Conservation (phyloP, 1,140 invertebrate species). For the Drosophila kurseongensis region DNA sequence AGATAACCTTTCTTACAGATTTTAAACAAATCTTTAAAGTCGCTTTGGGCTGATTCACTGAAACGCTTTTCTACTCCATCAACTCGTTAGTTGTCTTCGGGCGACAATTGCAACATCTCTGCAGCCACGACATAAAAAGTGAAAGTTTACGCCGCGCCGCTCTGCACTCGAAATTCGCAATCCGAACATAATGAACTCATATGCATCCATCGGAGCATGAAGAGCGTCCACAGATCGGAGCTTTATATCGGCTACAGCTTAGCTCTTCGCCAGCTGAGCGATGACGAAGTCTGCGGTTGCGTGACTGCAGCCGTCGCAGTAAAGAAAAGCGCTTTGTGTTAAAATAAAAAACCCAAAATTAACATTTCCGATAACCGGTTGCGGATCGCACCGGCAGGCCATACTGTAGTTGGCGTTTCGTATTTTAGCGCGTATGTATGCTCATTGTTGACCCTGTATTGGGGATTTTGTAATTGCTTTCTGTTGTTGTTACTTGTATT, state of each 20-base stretch:
- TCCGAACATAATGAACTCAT: conserved; percentile 51
- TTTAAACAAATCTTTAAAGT: conserved; percentile 2
- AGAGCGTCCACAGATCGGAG: conserved; percentile 25
- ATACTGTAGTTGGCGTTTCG: conserved; percentile 47
- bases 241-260: conserved; percentile 15
- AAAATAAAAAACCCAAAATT: conserved; percentile 61
- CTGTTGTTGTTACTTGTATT: conserved; percentile 5
- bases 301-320: conserved; percentile 52
- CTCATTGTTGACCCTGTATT: conserved; percentile 67
- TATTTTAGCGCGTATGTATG: conserved; percentile 45
- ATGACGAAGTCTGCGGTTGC: conserved; percentile 60
- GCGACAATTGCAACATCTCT: conserved; percentile 55
- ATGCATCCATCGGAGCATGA: conserved; percentile 62
- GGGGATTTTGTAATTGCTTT: conserved; percentile 75
- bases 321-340: conserved; percentile 56
- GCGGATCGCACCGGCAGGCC: conserved; percentile 35
- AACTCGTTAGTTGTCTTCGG: conserved; percentile 12
- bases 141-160: conserved; percentile 59
- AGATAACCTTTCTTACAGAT: background rate
- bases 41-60: conserved; percentile 44
- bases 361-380: conserved; percentile 71
- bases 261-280: conserved; percentile 59
- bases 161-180: conserved; percentile 73
- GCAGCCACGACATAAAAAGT: conserved; percentile 45
- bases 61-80: conserved; percentile 36